Conservation (phyloP, 2,797 vertebrate genomes). For the Chloroceryle inda region DNA sequence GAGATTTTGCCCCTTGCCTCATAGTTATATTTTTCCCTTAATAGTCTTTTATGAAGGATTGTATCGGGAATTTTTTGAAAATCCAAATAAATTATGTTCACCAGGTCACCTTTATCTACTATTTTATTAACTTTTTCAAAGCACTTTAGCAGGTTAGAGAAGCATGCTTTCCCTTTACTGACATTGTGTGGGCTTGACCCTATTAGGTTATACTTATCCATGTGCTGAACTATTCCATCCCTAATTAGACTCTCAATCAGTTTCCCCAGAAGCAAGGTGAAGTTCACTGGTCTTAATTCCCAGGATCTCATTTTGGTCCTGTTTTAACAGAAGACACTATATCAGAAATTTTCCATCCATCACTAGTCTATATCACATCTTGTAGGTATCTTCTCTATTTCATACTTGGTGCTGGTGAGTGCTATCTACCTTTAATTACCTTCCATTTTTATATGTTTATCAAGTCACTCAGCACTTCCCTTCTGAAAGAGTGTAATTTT, state of each 20-base stretch:
- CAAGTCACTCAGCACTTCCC: background rate
- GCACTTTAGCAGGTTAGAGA: background rate
- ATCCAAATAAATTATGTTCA: constrained; percentile 24
- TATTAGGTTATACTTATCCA: constrained; percentile 12
- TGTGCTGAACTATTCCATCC: background rate
- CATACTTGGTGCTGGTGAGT: background rate
- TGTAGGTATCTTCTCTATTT: background rate
- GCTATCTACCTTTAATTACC: background rate
- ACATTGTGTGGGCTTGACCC: background rate
- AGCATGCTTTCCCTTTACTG: background rate
- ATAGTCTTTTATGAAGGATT: background rate
- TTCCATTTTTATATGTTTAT: background rate
- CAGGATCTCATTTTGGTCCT: background rate
- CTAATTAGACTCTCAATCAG: constrained; percentile 33
- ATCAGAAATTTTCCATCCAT: background rate
- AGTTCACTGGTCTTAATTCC: constrained; percentile 1
- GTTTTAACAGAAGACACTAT: background rate
- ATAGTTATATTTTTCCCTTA: constrained; percentile 10
- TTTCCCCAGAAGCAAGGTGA: constrained; percentile 14
- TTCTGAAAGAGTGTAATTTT: background rate
- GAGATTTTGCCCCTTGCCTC: constrained; percentile 13
- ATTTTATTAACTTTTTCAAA: constrained; percentile 58
- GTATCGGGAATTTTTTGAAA: background rate
- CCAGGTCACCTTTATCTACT: constrained; percentile 17
- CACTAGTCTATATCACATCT: background rate